Base-by-base conservation (phyloP, 2,888 invertebrate species). In the Acrobasis consociella region DNA sequence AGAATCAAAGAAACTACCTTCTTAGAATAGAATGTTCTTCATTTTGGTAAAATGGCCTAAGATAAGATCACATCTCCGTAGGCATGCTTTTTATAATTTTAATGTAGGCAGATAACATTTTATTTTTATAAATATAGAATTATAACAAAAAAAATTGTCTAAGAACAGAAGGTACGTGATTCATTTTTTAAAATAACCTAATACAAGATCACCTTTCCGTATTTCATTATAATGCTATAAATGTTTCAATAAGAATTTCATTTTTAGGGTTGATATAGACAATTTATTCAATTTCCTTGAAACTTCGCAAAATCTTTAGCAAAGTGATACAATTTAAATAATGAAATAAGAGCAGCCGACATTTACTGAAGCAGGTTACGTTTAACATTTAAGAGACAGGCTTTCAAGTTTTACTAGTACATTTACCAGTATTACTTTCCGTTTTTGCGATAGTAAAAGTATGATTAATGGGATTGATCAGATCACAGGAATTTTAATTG, bases 391-490 rank as follows among this genome's bases (percentile, higher is more conserved):
- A 67, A 67, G 69, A 72, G 73, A 76, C 81, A 74, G 77, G 79
- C 79, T 75, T 67, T 72, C 62, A 71, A 72, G 76, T 77, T n/a
- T n/a, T 22, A 22, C 22, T n/a, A n/a, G n/a, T n/a, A n/a, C 22
- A 22, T 22, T 22, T 80, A 77, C 73, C 64, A 66, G 67, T 68
- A 70, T 69, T 75, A 76, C 81, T 77, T 78, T 80, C 78, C 69
- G 77, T 80, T 78, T 82, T 78, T 79, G 78, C 75, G 77, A 77
- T 80, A 79, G 76, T 75, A 68, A 74, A 79, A 77, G 73, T 75
- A 81, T 82, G 80, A 84, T 83, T 82, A 82, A 83, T 82, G 73
- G 73, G 68, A 72, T 65, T 67, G 82, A 84, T 82, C 69, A 67
- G 77, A 81, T 77, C 77, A 67, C 58, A 69, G 72, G 76, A 81